phyloP scores from a whole-genome alignment of 2,113 vertebrate species.

The Lipophrys pholis region DNA sequence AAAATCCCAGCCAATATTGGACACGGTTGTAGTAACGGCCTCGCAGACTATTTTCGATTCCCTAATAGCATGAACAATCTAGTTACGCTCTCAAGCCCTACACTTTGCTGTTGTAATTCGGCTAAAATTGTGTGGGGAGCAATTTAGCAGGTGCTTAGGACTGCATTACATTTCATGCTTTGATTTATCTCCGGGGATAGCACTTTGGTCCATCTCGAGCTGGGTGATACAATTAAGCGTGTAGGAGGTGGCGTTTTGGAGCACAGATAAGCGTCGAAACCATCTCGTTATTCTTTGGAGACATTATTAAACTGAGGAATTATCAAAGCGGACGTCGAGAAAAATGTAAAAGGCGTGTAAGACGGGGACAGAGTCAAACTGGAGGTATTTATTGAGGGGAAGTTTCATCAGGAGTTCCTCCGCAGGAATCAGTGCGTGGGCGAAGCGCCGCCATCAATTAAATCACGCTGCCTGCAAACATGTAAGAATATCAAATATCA shows the following conservation, averaged over 20 bases:
- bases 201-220: slow-evolving; percentile 24
- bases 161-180: slow-evolving; percentile 49
- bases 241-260: slow-evolving; percentile 32
- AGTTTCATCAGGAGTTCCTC: not conserved
- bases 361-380: not conserved
- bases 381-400: not conserved
- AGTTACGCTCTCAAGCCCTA: slow-evolving; percentile 14
- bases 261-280: slow-evolving; percentile 40
- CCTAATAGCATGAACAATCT: slow-evolving; percentile 44
- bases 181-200: slow-evolving; percentile 53
- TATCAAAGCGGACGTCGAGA: slow-evolving; percentile 1
- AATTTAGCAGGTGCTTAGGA: slow-evolving; percentile 49
- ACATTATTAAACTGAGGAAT: slow-evolving; percentile 31
- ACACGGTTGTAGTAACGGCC: slow-evolving; percentile 15
- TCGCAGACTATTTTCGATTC: slow-evolving; percentile 11
- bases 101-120: slow-evolving; percentile 28
- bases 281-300: slow-evolving; percentile 31
- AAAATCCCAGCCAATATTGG: slow-evolving; percentile 18
- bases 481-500: no score
- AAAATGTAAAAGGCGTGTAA: slow-evolving; percentile 8
- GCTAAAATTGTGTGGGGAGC: slow-evolving; percentile 36
- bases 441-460: no score
- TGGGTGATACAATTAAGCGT: slow-evolving; percentile 39
- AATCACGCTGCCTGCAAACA: no score
- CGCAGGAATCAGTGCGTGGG: no score